A percentile compares a stretch with the other conserved stretches of the same genome.
Conservation (phyloP, 2,113 vertebrate genomes). For the Hirundichthys speculiger region DNA sequence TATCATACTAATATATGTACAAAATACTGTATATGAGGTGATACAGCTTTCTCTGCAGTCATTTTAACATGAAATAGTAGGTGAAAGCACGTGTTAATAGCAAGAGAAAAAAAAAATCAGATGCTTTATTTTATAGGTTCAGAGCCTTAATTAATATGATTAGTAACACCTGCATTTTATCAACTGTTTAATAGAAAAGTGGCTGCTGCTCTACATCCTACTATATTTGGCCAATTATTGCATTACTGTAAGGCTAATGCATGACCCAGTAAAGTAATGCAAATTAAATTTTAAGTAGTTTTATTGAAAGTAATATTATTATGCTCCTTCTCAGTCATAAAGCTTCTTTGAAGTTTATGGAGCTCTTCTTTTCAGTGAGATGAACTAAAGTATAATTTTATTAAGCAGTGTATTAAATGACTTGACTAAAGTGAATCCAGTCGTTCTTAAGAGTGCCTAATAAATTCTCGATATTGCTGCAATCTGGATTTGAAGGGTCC, state of each 20-base stretch:
- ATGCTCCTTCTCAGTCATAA: slow-evolving; percentile 11
- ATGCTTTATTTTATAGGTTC: no score
- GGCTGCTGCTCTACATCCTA: neutral
- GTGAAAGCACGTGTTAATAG: no score
- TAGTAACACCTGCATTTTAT: no score
- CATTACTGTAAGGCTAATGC: neutral
- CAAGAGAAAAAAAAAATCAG: no score
- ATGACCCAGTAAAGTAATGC: neutral
- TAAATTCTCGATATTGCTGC: slow-evolving; percentile 21
- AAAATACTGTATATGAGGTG: no score
- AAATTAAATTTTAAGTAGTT: slow-evolving; percentile 4
- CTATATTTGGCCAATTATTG: neutral
- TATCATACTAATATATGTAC: no score
- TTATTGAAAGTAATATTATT: slow-evolving; percentile 31
- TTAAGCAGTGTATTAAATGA: slow-evolving; percentile 16
- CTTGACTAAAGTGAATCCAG: slow-evolving; percentile 31
- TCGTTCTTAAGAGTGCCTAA: slow-evolving; percentile 9
- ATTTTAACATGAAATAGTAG: no score
- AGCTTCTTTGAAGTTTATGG: slow-evolving; percentile 35
- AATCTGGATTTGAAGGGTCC: slow-evolving; percentile 39
- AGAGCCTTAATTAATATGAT: no score
- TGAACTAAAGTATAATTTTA: slow-evolving; percentile 34
- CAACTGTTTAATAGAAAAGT: neutral
- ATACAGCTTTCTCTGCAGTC: no score
- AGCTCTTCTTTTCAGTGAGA: slow-evolving; percentile 31